Base-by-base conservation (phyloP, 1,140 invertebrate genomes). In the Macrobrachium rosenbergii region DNA sequence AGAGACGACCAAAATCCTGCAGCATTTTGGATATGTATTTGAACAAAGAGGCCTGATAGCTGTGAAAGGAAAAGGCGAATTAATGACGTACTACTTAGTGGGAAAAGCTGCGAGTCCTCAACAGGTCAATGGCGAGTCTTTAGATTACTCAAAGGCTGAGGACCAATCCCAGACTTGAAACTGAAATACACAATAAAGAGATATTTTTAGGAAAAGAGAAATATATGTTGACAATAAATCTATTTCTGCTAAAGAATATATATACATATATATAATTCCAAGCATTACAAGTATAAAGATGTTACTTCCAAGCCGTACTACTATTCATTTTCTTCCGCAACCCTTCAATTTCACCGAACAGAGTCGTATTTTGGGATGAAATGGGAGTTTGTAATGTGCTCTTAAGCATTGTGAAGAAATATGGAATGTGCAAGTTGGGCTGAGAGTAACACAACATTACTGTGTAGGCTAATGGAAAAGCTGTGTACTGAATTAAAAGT, bases 41-140 rank as follows among this genome's bases (percentile, higher is more conserved):
- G 96, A 97, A 91, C 97, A 98, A 91, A 94, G 97, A 2, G 97
- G 98, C 5, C 92, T 98, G 64, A 97, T 99, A 0, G 95, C 95
- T 8, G 97, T 99, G 7, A 99, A 99, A 91, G 97, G 98, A 72
- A 99, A 99, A 92, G 98, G 98, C 7, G 96, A 98, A 92, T 93
- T 99, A 17, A 96, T 98, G 94, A 99, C 98, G 0, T 98, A 98
- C 92, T 99, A 98, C 92, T 93, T 99, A 59, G 93, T 95, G 85
- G 96, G 95, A n/a, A 94, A 94, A 91, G 92, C 84, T 58, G 73
- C 86, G 12, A 88, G 75, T 59, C 86, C 86, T n/a, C 83, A 83
- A 58, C 81, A 83, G 23, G 87, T 81, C 21, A 89, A 89, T 37
- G 80, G 78, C 11, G 80, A 88, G 43, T 82, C 79, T n/a, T 21